Percentiles rank a stretch among this genome's conserved stretches.
phyloP scores from a whole-genome alignment of 92 coral and sea anemone genomes.

The Siderastrea siderea region DNA sequence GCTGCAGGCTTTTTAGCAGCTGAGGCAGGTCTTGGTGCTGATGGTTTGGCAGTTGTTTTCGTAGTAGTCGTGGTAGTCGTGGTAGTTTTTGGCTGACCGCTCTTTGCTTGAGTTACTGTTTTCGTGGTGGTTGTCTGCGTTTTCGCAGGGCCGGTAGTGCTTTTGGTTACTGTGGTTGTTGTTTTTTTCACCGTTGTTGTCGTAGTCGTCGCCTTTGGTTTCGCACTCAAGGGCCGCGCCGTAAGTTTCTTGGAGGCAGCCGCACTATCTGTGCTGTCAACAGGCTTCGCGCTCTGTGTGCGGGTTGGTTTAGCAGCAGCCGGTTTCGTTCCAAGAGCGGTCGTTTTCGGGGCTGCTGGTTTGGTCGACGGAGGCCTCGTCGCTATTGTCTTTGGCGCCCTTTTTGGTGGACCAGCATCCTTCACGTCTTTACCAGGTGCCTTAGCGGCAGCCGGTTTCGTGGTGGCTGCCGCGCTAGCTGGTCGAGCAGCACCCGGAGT shows the following conservation, averaged over 20 bases:
- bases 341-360: conserved; percentile 29
- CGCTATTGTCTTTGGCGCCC: conserved; percentile 25
- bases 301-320: conserved; percentile 35
- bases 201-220: conserved; percentile 71
- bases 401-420: conserved; percentile 24
- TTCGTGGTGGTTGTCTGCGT: conserved; percentile 56
- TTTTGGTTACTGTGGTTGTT: conserved; percentile 42
- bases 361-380: conserved; percentile 34
- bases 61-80: conserved; percentile 59
- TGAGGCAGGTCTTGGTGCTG: conserved; percentile 30
- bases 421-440: conserved; percentile 15
- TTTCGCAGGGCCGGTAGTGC: conserved; percentile 47
- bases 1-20: conserved; percentile 41
- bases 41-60: conserved; percentile 33
- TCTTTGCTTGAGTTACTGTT: conserved; percentile 59
- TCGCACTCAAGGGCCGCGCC: conserved; percentile 52
- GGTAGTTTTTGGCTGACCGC: conserved; percentile 59
- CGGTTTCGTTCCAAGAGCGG: conserved; percentile 32
- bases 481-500: conserved; percentile 29
- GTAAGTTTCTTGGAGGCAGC: conserved; percentile 13
- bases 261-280: conserved; percentile 32
- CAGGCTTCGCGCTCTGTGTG: conserved; percentile 59
- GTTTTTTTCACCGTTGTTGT: conserved; percentile 75
- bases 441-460: conserved; percentile 8
- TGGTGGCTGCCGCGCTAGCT: conserved; percentile 9